These are phyloP conservation scores for Coelopa frigida DNA, from an alignment of 1,140 invertebrate species.

Conservation along the genomic window DNA sequence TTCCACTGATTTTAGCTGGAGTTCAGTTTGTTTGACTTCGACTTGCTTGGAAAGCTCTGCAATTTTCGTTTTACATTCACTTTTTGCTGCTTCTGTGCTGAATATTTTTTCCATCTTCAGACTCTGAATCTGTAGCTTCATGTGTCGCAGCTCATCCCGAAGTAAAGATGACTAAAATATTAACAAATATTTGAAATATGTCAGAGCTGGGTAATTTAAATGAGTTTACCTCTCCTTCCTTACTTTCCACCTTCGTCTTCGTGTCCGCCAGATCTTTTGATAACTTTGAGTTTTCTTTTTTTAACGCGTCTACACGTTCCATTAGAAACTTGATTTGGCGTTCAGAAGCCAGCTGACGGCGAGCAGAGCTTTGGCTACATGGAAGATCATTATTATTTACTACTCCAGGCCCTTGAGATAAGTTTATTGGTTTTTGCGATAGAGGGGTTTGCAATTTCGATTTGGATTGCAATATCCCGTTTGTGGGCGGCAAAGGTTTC, in stretches of 20 bases:
- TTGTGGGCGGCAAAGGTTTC: neutral
- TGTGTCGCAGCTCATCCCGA: constrained; percentile 31
- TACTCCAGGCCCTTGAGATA: constrained; percentile 1
- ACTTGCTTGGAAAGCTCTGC: constrained; percentile 24
- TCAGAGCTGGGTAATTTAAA: neutral
- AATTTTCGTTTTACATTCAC: constrained; percentile 27
- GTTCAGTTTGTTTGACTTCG: constrained; percentile 23
- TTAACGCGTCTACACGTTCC: constrained; percentile 29
- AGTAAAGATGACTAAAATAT: constrained; percentile 23
- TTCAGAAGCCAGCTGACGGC: constrained; percentile 31
- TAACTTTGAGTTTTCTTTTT: constrained; percentile 33
- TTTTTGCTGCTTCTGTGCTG: constrained; percentile 20
- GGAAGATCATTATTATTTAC: too few species aligned
- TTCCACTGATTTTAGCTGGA: constrained; percentile 18
- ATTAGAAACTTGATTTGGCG: constrained; percentile 34
- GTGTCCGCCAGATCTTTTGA: constrained; percentile 24
- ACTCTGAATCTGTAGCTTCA: constrained; percentile 29
- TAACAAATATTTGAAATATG: neutral
- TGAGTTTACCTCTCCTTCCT: constrained; percentile 30
- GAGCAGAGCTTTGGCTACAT: constrained; percentile 13
- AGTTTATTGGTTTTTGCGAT: neutral
- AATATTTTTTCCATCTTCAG: constrained; percentile 34
- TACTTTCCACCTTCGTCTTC: constrained; percentile 23
- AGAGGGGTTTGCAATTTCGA: neutral
- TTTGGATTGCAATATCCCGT: neutral